A percentile compares a stretch with the other conserved stretches of the same genome.
phyloP scores from a whole-genome alignment of 2,797 vertebrate genomes.

The Microctenopoma stevenorrisi region DNA sequence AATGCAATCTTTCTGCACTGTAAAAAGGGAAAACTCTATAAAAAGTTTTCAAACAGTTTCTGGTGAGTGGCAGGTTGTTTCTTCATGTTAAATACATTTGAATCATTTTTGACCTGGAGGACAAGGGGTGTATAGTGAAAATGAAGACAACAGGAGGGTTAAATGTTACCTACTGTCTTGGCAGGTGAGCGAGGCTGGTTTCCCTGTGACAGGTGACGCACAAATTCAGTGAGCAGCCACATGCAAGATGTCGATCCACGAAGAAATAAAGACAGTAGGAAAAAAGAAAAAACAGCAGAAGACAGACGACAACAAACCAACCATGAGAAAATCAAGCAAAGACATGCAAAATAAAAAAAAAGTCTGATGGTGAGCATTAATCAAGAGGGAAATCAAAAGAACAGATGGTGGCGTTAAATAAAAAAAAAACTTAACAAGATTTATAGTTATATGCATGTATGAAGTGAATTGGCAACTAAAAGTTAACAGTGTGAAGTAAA shows the following conservation, averaged over 20 bases:
- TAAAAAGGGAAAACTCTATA: too few relatives aligned
- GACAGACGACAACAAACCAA: constrained; percentile 53
- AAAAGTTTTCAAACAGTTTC: too few relatives aligned
- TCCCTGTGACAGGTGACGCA: constrained; percentile 69
- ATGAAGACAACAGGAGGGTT: too few relatives aligned
- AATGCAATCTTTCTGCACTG: too few relatives aligned
- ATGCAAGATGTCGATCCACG: constrained; percentile 56
- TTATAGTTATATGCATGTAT: constrained; percentile 59
- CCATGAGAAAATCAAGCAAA: constrained; percentile 37
- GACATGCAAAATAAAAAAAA: constrained; percentile 58
- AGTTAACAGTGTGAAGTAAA: constrained; percentile 75
- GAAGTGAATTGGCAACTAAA: constrained; percentile 62
- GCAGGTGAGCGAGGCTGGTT: constrained; percentile 81
- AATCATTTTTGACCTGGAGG: too few relatives aligned
- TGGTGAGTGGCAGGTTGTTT: too few relatives aligned
- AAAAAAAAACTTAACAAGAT: constrained; percentile 53
- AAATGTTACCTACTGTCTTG: constrained; percentile 87
- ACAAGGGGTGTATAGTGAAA: too few relatives aligned
- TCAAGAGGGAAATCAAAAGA: constrained; percentile 50
- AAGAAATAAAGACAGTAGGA: constrained; percentile 20
- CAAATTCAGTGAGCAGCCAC: constrained; percentile 63
- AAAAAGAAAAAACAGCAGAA: constrained; percentile 39
- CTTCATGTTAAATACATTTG: too few relatives aligned
- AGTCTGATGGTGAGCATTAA: constrained; percentile 29
- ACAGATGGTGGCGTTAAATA: constrained; percentile 58